These are phyloP conservation scores for Agelas oroides DNA, from an alignment of 37 sponge, comb jelly and placozoan genomes.

Conservation along the genomic window DNA sequence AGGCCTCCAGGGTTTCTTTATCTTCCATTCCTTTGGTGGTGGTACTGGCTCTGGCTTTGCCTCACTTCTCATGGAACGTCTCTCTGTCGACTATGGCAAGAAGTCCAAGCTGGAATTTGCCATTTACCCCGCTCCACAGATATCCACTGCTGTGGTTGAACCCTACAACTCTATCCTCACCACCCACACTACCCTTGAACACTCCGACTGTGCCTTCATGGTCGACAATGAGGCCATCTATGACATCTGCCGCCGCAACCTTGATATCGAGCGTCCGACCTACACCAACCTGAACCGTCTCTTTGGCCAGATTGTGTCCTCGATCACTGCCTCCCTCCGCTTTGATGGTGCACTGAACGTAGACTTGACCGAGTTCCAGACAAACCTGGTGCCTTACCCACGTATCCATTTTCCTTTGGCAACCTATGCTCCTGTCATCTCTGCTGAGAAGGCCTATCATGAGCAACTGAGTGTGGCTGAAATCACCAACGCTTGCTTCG, in stretches of 20 bases:
- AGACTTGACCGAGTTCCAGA: slow-evolving; percentile 95
- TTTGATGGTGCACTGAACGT: slow-evolving; percentile 95
- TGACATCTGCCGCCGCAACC: slow-evolving; percentile 90
- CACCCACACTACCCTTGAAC: slow-evolving; percentile 88
- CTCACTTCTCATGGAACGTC: slow-evolving; percentile 92
- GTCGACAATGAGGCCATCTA: slow-evolving; percentile 97
- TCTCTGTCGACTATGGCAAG: slow-evolving; percentile 94
- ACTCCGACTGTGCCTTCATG: slow-evolving; percentile 99
- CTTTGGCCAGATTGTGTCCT: slow-evolving; percentile 91
- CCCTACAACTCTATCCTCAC: slow-evolving; percentile 93
- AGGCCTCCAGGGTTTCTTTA: slow-evolving; percentile 92
- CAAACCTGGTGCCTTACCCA: slow-evolving; percentile 95
- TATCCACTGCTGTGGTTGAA: slow-evolving; percentile 95
- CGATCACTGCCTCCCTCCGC: slow-evolving; percentile 96
- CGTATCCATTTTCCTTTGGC: slow-evolving; percentile 94
- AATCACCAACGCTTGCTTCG: slow-evolving; percentile 89
- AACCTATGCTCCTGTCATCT: slow-evolving; percentile 92
- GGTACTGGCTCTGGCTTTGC: slow-evolving; percentile 96
- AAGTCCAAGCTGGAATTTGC: slow-evolving; percentile 93
- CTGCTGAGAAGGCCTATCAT: slow-evolving; percentile 87
- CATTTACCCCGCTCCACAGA: slow-evolving; percentile 94
- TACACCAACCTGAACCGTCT: slow-evolving; percentile 86
- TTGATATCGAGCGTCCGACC: slow-evolving; percentile 84
- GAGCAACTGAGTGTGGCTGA: slow-evolving; percentile 88
- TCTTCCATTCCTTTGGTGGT: slow-evolving; percentile 95